Evolutionary conservation across 1,140 invertebrate species (phyloP).

Genomic region (Neodiprion lecontei): DNA sequence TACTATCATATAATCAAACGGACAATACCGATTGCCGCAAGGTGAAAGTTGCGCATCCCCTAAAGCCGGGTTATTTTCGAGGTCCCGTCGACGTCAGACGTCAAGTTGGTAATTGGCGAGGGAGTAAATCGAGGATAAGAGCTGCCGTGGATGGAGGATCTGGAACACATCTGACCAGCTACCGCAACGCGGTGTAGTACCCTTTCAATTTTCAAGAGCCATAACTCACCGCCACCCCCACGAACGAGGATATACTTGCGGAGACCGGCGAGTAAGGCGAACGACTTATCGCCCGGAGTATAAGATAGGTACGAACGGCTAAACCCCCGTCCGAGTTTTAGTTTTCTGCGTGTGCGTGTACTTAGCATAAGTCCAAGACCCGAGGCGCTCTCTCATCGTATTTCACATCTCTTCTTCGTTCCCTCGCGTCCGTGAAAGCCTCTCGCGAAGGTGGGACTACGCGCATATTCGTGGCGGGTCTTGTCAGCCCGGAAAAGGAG

Average conservation of each 20-base stretch:
- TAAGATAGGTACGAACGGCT: too few relatives aligned
- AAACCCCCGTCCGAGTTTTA: neutral
- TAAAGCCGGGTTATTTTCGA: too few relatives aligned
- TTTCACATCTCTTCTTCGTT: constrained; percentile 41
- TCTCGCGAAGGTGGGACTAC: neutral
- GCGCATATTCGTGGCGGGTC: neutral
- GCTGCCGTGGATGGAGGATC: neutral
- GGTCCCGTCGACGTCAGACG: too few relatives aligned
- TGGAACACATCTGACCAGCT: neutral
- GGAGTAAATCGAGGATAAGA: too few relatives aligned
- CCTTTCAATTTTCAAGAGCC: neutral
- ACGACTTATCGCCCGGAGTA: too few relatives aligned
- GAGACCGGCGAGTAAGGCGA: neutral
- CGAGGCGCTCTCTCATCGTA: constrained; percentile 56
- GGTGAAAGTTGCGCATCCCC: too few relatives aligned
- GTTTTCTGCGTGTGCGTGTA: constrained; percentile 38
- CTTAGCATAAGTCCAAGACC: constrained; percentile 55
- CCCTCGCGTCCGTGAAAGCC: constrained; percentile 14
- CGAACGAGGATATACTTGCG: neutral
- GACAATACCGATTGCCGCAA: too few relatives aligned
- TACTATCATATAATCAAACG: too few relatives aligned
- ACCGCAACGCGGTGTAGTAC: neutral
- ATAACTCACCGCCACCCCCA: neutral
- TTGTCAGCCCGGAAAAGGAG: neutral
- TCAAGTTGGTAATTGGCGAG: too few relatives aligned